A percentile compares a stretch with the other conserved stretches of the same genome.
Evolutionary conservation across 2,797 vertebrate genomes (phyloP).

Genomic region (Protosalanx chinensis): DNA sequence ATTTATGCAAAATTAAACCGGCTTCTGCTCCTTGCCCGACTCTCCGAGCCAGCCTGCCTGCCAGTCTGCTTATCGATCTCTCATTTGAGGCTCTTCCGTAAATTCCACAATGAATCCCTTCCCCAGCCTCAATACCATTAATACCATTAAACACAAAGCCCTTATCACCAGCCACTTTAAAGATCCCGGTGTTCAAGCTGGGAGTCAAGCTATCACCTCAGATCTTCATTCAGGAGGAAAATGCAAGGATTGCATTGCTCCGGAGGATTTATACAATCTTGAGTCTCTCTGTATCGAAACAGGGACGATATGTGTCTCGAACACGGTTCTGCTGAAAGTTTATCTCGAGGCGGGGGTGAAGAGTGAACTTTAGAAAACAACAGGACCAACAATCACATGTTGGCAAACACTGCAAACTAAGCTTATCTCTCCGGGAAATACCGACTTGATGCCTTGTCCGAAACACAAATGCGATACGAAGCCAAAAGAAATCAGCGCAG

Average conservation of each 20-base stretch:
- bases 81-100: slow-evolving; percentile 67
- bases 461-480: neutral
- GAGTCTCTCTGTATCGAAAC: neutral
- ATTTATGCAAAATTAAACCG: slow-evolving; percentile 77
- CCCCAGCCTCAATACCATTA: slow-evolving; percentile 45
- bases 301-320: neutral
- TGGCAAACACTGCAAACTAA: neutral
- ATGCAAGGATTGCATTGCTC: slow-evolving; percentile 27
- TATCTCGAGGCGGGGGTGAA: neutral
- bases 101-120: slow-evolving; percentile 56
- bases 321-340: neutral
- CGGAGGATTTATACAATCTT: neutral
- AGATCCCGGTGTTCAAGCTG: slow-evolving; percentile 27
- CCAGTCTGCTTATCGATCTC: slow-evolving; percentile 65
- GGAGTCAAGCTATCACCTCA: slow-evolving; percentile 25
- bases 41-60: slow-evolving; percentile 54
- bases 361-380: neutral
- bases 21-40: slow-evolving; percentile 65
- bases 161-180: slow-evolving; percentile 52
- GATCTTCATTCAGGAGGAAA: slow-evolving; percentile 32
- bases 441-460: neutral
- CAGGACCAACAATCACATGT: neutral
- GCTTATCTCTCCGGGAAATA: neutral
- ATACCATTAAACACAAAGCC: slow-evolving; percentile 51
- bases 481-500: slow-evolving; percentile 11